Base-by-base conservation (phyloP, 2,797 vertebrate genomes). In the Melanotaenia nigrans region DNA sequence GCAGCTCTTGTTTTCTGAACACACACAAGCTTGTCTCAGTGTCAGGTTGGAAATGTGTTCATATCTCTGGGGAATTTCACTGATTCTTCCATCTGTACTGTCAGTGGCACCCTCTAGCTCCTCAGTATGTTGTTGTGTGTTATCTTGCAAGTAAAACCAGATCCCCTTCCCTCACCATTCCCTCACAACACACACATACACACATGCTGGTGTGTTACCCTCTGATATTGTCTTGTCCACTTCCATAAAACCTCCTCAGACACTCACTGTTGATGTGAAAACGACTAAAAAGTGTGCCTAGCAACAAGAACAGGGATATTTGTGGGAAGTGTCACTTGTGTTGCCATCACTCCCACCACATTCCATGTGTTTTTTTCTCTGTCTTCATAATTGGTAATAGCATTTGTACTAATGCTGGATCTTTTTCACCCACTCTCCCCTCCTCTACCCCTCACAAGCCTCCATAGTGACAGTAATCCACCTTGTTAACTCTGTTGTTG, bases 401-500 rank as follows among this genome's bases (percentile, higher is more conserved):
- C 88, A 82, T 88, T 91, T 87, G 77, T 90, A 90, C 91, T 96
- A 95, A 96, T 89, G 81, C 81, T 89, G 90, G 90, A 84, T 93
- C 90, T 95, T 82, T 95, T 80, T 94, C 94, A 94, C 93, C 93
- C 95, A 78, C 89, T 93, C 91, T 86, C 92, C 77, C 68, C 55
- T n/a, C 73, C 93, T 85, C 91, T 87, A 84, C 94, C 91, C 89
- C 94, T 94, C 93, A 94, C 95, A 98, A 98, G 97, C 97, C 96
- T 99, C 97, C 96, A 42, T 97, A 95, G 97, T 97, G 97, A 99
- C 97, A 90, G 96, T 98, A 93, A 96, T 98, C 95, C 97, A 96
- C 96, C 96, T 95, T 96, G 97, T 98, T 96, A 97, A 93, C 93
- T 89, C 94, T 91, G 94, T 93, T 87, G 95, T 97, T 98, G 96